phyloP scores from a whole-genome alignment of 2,888 invertebrate genomes.

The Calliopum simillimum region DNA sequence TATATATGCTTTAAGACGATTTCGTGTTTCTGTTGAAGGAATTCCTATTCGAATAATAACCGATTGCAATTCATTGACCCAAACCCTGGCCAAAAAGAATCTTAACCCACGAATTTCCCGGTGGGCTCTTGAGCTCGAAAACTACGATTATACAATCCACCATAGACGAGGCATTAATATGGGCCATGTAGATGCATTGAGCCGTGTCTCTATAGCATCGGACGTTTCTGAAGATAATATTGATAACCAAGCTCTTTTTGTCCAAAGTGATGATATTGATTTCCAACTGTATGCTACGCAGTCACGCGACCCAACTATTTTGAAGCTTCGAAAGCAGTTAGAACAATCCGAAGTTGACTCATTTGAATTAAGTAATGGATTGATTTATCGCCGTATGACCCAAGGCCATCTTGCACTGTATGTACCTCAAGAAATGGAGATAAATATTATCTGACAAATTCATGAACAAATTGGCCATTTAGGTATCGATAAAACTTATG shows the following conservation, averaged over 20 bases:
- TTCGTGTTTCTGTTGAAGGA: constrained; percentile 32
- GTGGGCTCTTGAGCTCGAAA: too few relatives aligned
- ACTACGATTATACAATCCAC: neutral
- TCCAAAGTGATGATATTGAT: neutral
- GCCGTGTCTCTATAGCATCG: too few relatives aligned
- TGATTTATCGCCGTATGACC: constrained; percentile 27
- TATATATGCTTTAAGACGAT: constrained; percentile 25
- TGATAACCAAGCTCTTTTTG: neutral
- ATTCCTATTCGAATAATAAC: constrained; percentile 9
- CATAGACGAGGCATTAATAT: neutral
- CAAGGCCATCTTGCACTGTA: constrained; percentile 14
- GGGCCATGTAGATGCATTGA: constrained; percentile 18
- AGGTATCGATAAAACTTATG: constrained; percentile 31
- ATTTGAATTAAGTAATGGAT: constrained; percentile 35
- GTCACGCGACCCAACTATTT: constrained; percentile 19
- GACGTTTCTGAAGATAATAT: too few relatives aligned
- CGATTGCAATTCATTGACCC: constrained; percentile 30
- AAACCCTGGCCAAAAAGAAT: too few relatives aligned
- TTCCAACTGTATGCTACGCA: constrained; percentile 31
- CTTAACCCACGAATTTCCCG: too few relatives aligned
- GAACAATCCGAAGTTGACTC: constrained; percentile 15
- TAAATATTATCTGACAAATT: constrained; percentile 25
- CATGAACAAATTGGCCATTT: constrained; percentile 37
- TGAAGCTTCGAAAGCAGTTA: constrained; percentile 18
- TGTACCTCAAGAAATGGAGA: too few relatives aligned